phyloP scores from a whole-genome alignment of 2,113 vertebrate genomes.

The Haemorhous mexicanus region DNA sequence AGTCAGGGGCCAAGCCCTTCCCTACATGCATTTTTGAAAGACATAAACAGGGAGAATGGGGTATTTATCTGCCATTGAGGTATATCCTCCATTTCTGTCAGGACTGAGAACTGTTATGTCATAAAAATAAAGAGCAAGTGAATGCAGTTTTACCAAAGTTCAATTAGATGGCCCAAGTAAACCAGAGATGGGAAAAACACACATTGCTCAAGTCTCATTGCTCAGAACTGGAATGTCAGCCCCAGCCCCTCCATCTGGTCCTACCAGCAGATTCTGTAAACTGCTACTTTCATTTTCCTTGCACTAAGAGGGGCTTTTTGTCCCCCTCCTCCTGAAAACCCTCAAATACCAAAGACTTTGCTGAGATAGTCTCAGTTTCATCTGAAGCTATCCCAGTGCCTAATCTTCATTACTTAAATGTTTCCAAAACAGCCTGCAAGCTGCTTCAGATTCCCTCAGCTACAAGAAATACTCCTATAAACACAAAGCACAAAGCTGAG shows the following conservation, averaged over 20 bases:
- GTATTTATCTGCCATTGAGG: neutral
- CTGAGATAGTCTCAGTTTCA: neutral
- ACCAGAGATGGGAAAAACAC: neutral
- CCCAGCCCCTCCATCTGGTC: neutral
- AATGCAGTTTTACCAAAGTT: neutral
- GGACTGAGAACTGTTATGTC: neutral
- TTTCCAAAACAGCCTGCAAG: conserved; percentile 44
- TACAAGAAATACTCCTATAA: neutral
- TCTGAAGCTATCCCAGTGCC: neutral
- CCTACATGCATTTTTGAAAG: neutral
- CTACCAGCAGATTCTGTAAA: neutral
- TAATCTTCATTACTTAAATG: neutral
- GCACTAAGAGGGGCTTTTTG: neutral
- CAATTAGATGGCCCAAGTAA: neutral
- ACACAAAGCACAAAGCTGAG: neutral
- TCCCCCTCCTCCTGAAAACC: neutral
- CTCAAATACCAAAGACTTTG: neutral
- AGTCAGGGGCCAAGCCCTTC: neutral
- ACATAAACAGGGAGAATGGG: neutral
- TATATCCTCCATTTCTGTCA: neutral
- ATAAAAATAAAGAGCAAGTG: neutral
- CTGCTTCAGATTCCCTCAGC: neutral
- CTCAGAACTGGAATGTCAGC: neutral
- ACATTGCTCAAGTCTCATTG: neutral
- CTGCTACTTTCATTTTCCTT: neutral